phyloP scores from a whole-genome alignment of 2,113 vertebrate species.

The Pleuronectes platessa region DNA sequence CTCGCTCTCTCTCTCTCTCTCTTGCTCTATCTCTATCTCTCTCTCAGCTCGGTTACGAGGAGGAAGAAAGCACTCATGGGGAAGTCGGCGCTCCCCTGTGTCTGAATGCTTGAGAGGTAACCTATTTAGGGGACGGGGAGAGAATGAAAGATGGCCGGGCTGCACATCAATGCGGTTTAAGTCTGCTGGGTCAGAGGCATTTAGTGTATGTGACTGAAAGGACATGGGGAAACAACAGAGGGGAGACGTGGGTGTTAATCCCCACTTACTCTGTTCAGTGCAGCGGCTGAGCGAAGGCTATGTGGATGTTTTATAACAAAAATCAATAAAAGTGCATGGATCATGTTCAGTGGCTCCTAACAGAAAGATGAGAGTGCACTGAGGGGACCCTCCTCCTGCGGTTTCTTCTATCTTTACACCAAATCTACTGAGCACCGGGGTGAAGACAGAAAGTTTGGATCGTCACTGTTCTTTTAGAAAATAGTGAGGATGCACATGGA shows the following conservation, averaged over 20 bases:
- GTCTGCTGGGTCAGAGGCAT: conserved; percentile 44
- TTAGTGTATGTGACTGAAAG: conserved; percentile 14
- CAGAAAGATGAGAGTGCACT: conserved; percentile 25
- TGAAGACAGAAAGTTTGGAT: too few species aligned
- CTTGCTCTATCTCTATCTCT: conserved; percentile 30
- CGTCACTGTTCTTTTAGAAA: too few species aligned
- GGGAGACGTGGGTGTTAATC: neutral
- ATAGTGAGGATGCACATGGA: too few species aligned
- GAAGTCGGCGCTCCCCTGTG: conserved; percentile 60
- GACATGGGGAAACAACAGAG: neutral
- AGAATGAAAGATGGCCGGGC: conserved; percentile 24
- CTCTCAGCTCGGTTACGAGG: conserved; percentile 38
- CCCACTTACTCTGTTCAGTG: neutral
- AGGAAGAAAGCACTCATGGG: conserved; percentile 63
- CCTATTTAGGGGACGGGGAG: conserved; percentile 66
- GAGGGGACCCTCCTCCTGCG: neutral
- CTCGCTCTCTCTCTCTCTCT: conserved; percentile 35
- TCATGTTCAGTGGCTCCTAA: conserved; percentile 40
- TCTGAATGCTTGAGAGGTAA: conserved; percentile 66
- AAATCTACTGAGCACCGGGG: neutral
- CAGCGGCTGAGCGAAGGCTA: neutral
- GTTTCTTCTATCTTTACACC: conserved; percentile 27
- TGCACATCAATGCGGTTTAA: conserved; percentile 52
- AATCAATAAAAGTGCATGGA: conserved; percentile 43
- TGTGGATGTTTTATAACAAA: conserved; percentile 28